Base-by-base conservation (phyloP, 2,888 invertebrate genomes). In the Cerastis rubricosa region DNA sequence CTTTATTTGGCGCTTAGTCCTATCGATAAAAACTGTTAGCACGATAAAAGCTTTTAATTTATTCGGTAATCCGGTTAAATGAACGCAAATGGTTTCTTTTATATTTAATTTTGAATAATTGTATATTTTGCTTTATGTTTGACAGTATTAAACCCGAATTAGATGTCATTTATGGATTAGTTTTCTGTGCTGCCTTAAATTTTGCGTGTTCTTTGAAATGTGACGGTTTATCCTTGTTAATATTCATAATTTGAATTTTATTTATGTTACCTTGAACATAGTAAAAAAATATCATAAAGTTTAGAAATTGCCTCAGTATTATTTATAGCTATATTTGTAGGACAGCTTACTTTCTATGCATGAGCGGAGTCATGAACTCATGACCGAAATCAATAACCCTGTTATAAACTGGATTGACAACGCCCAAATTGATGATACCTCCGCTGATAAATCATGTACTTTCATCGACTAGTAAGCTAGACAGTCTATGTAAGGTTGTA, bases 351-450 rank as follows among this genome's bases (percentile, higher is more conserved):
- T 90, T 90, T 90, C 89, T 89, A 87, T 78, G 83, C 85, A 74
- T 85, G 85, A 88, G 75, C 81, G 83, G 81, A 83, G 83, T 40
- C 59, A 76, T 72, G 59, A 45, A 61, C 59, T 88, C 86, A 88
- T 85, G 89, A 90, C 89, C 88, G 88, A 85, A 87, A 89, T 88
- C 83, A 84, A 85, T 88, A 86, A 83, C 76, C 80, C 78, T 86
- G 87, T 81, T 85, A 85, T 81, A 80, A 88, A 87, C 85, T 80
- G 80, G 68, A 76, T 74, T 80, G 76, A 69, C 72, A 63, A 66
- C 69, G 65, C 59, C 89, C 85, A 87, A 65, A 74, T 54, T 80
- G 85, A 75, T 29, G 19, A 71, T 89, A 88, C 57, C 87, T 71
- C 47, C 19, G 71, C 80, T 89, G 88, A 90, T 85, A 89, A 91